Evolutionary conservation across 2,797 vertebrate species (phyloP).

Genomic region (Toxotes lorentzi): DNA sequence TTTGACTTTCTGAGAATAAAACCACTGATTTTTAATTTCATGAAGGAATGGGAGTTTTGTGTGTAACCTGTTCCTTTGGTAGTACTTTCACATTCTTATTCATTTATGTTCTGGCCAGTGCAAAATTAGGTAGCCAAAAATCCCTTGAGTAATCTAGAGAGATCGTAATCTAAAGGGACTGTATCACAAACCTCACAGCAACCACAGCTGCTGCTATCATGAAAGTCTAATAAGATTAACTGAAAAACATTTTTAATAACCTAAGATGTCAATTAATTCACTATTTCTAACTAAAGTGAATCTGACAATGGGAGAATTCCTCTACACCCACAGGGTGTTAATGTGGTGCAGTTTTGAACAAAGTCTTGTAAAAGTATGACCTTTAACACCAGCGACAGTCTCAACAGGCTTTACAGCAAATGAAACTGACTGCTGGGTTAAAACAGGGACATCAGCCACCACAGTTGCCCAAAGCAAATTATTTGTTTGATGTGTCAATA

Average conservation of each 20-base stretch:
- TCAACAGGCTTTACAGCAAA: background rate
- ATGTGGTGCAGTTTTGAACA: background rate
- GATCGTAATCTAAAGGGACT: background rate
- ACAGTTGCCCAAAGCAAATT: background rate
- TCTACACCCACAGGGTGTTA: background rate
- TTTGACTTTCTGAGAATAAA: background rate
- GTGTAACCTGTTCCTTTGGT: background rate
- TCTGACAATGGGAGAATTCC: background rate
- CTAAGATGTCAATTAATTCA: background rate
- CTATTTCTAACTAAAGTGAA: background rate
- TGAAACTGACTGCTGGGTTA: conserved; percentile 28
- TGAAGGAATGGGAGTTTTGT: background rate
- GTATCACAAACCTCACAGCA: background rate
- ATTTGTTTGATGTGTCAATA: conserved; percentile 23
- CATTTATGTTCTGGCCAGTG: background rate
- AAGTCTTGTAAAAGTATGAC: background rate
- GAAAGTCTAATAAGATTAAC: background rate
- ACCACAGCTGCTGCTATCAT: background rate
- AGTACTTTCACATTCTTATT: background rate
- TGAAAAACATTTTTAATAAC: background rate
- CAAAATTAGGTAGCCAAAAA: conserved; percentile 21
- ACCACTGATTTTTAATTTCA: background rate
- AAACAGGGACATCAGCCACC: background rate
- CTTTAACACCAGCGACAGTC: background rate
- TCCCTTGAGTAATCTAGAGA: background rate